Base-by-base conservation (phyloP, 2,113 vertebrate species). In the Galeopterus variegatus region DNA sequence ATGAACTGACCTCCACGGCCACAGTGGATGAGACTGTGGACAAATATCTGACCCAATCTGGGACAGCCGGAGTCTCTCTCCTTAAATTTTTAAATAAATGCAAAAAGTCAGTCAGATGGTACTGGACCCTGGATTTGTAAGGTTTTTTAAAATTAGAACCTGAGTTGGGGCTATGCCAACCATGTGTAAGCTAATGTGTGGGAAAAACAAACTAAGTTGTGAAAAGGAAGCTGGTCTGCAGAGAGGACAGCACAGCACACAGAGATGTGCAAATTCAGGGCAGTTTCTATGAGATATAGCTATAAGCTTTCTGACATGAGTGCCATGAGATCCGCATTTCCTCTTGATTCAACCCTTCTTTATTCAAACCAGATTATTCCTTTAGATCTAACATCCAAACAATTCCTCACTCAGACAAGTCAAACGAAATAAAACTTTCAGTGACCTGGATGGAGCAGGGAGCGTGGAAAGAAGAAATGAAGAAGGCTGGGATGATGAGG, bases 391-490 rank as follows among this genome's bases (percentile, higher is more conserved):
- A 76, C 7, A 87, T 23, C 11, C n/a, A 48, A 80, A 88, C 33
- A 93, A 70, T 58, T n/a, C 80, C 72, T 73, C 41, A 82, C 26
- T 87, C 73, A 54, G 21, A 60, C 58, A 18, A 92, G 65, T 77
- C 8, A 93, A 95, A 89, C 36, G 88, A 89, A 96, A 88, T 12
- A 48, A 87, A 85, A 84, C n/a, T 89, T 86, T 79, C 18, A 26
- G 4, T 88, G 64, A 88, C 36, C 50, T 86, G 28, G 6, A 21
- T 90, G 28, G 14, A 93, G 28, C n/a, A 95, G 36, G 31, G 6
- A 58, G 50, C 36, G 41, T 24, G 52, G 80, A 54, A 72, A 77
- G 21, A 80, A 86, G 26, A 95, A 94, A 87, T 31, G 10, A n/a
- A 58, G 85, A 88, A 88, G 9, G 13, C 11, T 31, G 45, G 23